Conservation (phyloP, 2,797 vertebrate genomes). For the Pseudochaenichthys georgianus region DNA sequence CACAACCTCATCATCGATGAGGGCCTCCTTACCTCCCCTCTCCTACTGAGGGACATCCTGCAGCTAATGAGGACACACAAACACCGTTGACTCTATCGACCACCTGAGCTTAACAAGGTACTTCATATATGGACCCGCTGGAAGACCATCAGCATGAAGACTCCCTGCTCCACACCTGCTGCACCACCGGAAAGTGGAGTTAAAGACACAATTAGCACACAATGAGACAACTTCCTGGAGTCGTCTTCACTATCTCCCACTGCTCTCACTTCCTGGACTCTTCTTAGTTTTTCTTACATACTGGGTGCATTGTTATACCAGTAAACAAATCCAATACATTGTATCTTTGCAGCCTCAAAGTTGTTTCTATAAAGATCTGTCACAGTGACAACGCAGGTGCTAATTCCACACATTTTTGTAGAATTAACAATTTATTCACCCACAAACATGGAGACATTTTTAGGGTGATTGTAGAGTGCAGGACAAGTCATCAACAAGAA, state of each 20-base stretch:
- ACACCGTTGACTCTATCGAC: slow-evolving; percentile 79
- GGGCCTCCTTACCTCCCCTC: slow-evolving; percentile 80
- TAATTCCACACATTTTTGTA: not conserved
- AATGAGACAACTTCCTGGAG: slow-evolving; percentile 44
- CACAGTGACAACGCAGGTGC: not conserved
- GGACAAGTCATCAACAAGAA: slow-evolving; percentile 7
- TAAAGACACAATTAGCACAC: slow-evolving; percentile 78
- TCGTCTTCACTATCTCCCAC: slow-evolving; percentile 42
- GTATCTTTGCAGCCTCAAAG: not conserved
- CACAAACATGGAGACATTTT: not conserved
- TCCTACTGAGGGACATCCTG: slow-evolving; percentile 86
- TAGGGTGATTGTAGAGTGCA: not conserved
- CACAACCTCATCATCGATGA: slow-evolving; percentile 82
- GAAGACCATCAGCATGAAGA: slow-evolving; percentile 73
- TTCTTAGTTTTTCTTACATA: not conserved
- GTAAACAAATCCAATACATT: not conserved
- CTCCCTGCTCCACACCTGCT: slow-evolving; percentile 56
- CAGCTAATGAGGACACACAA: slow-evolving; percentile 86
- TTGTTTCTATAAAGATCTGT: not conserved
- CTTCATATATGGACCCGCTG: slow-evolving; percentile 77
- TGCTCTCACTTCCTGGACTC: slow-evolving; percentile 47
- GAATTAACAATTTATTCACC: not conserved
- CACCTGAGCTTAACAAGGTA: slow-evolving; percentile 80
- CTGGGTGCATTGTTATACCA: not conserved
- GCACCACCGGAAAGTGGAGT: slow-evolving; percentile 63